Percentiles rank a stretch among this genome's conserved stretches.
Conservation (phyloP, 2,797 vertebrate genomes). For the Periparus ater region DNA sequence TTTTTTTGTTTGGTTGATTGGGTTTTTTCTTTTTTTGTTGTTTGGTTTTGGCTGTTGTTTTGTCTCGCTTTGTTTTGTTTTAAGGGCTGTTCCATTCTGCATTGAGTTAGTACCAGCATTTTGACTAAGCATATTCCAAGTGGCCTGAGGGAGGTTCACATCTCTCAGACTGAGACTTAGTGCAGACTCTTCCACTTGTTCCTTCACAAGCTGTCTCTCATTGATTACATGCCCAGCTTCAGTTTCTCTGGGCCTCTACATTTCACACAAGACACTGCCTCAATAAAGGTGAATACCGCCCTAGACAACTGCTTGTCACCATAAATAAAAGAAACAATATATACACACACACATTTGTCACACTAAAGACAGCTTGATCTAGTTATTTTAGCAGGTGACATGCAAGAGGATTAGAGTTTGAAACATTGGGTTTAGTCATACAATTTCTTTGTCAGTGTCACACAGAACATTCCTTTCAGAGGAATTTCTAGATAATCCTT, state of each 20-base stretch:
- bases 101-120: background rate
- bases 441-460: background rate
- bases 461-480: background rate
- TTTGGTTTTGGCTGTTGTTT: background rate
- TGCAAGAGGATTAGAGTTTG: background rate
- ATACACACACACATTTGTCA: background rate
- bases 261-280: background rate
- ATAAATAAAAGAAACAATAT: background rate
- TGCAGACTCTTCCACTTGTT: background rate
- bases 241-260: background rate
- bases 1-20: no score
- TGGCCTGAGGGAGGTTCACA: background rate
- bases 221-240: background rate
- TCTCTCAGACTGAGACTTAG: background rate
- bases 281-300: background rate
- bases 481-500: background rate
- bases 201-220: background rate
- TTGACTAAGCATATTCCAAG: fast-evolving
- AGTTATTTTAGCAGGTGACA: background rate
- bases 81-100: background rate
- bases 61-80: background rate
- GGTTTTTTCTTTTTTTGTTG: background rate
- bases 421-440: background rate
- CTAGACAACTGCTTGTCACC: background rate
- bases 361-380: background rate